These are phyloP conservation scores for Drosophila sp. DNA, from an alignment of 1,140 invertebrate species.

Conservation along the genomic window DNA sequence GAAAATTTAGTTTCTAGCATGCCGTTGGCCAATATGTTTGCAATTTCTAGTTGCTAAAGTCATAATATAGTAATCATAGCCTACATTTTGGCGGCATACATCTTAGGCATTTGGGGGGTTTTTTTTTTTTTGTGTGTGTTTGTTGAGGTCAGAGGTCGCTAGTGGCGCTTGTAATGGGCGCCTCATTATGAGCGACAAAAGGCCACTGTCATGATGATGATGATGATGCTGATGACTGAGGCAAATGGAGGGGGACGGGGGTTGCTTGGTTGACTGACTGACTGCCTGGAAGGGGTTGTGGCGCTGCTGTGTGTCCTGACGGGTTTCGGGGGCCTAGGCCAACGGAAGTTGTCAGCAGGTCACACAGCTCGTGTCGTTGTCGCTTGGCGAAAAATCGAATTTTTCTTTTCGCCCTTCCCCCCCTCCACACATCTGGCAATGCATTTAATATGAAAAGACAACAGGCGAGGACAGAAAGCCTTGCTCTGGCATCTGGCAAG, in stretches of 20 bases:
- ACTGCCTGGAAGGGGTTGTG: too few species aligned
- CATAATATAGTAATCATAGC: conserved; percentile 11
- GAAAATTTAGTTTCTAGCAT: not conserved
- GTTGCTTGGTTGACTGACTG: not conserved
- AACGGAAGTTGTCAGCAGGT: conserved; percentile 61
- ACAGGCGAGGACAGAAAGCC: conserved; percentile 63
- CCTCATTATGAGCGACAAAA: conserved; percentile 72
- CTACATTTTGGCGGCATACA: conserved; percentile 9
- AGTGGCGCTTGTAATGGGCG: conserved; percentile 73
- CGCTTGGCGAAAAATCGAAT: conserved; percentile 66
- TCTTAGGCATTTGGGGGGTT: not conserved
- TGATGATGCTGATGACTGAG: conserved; percentile 24
- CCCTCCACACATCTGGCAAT: conserved; percentile 54
- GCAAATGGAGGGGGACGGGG: not conserved
- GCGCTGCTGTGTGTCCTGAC: not conserved
- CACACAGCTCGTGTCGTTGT: conserved; percentile 17
- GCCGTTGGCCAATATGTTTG: conserved; percentile 6
- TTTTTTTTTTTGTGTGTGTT: conserved; percentile 32
- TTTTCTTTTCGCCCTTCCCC: conserved; percentile 29
- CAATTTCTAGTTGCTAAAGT: conserved; percentile 11
- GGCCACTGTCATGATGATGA: conserved; percentile 59
- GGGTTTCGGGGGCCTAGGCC: conserved; percentile 38
- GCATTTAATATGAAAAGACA: conserved; percentile 80
- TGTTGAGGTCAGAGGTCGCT: conserved; percentile 68
- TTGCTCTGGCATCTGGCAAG: conserved; percentile 59